Percentiles rank a stretch among this genome's conserved stretches.
phyloP scores from a whole-genome alignment of 1,140 invertebrate genomes.

The Dreissena rostriformis region DNA sequence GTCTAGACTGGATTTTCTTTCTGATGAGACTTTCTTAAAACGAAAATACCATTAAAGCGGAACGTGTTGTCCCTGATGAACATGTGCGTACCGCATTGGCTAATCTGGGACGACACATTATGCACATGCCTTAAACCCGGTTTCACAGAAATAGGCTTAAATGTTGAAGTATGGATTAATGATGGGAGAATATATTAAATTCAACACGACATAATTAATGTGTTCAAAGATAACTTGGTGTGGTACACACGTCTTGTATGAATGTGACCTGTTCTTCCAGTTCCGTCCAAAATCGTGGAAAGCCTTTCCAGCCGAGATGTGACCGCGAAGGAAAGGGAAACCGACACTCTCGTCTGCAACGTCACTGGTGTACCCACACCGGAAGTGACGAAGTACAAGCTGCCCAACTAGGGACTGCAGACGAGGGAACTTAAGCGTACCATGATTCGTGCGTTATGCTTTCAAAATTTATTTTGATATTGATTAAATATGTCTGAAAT shows the following conservation, averaged over 20 bases:
- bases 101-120: too few species aligned
- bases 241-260: background rate
- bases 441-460: background rate
- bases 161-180: too few species aligned
- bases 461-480: background rate
- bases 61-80: too few species aligned
- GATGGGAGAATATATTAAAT: too few species aligned
- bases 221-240: background rate
- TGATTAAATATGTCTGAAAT: too few species aligned
- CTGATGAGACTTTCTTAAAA: too few species aligned
- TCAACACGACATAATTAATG: too few species aligned
- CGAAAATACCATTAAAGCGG: too few species aligned
- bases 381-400: constrained; percentile 77
- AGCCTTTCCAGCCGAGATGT: constrained; percentile 65
- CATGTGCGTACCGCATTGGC: too few species aligned
- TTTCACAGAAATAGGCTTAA: too few species aligned
- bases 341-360: constrained; percentile 75
- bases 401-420: constrained; percentile 47
- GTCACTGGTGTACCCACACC: constrained; percentile 77
- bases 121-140: too few species aligned
- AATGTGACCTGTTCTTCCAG: constrained; percentile 52
- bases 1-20: too few species aligned
- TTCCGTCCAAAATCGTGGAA: constrained; percentile 71
- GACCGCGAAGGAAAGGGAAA: constrained; percentile 74
- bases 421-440: constrained; percentile 59